phyloP scores from a whole-genome alignment of 2,797 vertebrate species.

The Austrolebias charrua region DNA sequence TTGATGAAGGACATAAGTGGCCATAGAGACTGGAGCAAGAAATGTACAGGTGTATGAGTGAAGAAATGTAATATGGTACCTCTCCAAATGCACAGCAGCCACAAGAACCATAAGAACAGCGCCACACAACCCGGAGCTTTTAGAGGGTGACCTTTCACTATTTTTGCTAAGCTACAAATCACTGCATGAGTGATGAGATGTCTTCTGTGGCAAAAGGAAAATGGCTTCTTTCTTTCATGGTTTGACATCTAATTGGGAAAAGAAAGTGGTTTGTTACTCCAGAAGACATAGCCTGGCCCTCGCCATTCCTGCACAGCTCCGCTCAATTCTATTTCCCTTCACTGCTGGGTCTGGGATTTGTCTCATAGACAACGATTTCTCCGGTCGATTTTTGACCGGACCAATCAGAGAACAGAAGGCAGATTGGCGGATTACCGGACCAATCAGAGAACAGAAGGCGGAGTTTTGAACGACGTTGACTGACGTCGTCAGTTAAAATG shows the following conservation, averaged over 20 bases:
- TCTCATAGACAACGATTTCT: no score
- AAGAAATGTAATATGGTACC: slow-evolving; percentile 23
- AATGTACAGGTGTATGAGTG: slow-evolving; percentile 18
- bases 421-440: no score
- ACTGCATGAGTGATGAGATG: slow-evolving; percentile 9
- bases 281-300: no score
- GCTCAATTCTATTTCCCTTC: no score
- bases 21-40: slow-evolving; percentile 38
- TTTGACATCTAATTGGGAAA: slow-evolving; percentile 8
- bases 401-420: no score
- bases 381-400: no score
- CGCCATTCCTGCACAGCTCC: no score
- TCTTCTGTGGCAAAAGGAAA: slow-evolving; percentile 1
- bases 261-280: neutral
- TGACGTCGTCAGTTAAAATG: no score
- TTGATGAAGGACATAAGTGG: slow-evolving; percentile 31
- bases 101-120: neutral
- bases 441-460: no score
- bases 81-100: slow-evolving; percentile 5
- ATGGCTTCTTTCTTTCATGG: slow-evolving; percentile 12
- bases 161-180: slow-evolving; percentile 16
- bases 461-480: no score
- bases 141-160: slow-evolving; percentile 28
- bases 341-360: no score
- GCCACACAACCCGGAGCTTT: neutral